Evolutionary conservation across 2,888 invertebrate genomes (phyloP).

Genomic region (Lobophora halterata): DNA sequence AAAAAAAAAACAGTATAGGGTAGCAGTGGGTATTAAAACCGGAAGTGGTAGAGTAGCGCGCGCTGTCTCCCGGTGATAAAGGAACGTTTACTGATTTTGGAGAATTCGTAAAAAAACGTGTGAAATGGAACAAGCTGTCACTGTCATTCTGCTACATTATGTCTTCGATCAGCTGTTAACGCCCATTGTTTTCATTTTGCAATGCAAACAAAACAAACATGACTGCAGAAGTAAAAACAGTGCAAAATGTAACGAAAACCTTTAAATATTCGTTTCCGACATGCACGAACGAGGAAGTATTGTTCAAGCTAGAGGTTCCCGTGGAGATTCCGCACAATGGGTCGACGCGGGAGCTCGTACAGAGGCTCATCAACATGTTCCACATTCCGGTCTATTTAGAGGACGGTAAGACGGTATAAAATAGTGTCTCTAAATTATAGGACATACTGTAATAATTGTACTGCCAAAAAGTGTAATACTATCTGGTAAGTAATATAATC

Average conservation of each 20-base stretch:
- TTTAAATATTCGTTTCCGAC: conserved; percentile 80
- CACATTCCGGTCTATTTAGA: conserved; percentile 86
- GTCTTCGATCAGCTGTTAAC: too few species aligned
- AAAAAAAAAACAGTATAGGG: too few species aligned
- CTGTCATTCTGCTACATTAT: too few species aligned
- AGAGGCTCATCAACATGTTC: conserved; percentile 84
- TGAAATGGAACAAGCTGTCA: too few species aligned
- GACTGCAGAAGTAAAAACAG: conserved; percentile 57
- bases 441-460: neutral
- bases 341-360: conserved; percentile 82
- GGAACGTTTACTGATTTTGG: too few species aligned
- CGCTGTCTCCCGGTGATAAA: too few species aligned
- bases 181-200: conserved; percentile 1
- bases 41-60: too few species aligned
- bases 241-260: conserved; percentile 52
- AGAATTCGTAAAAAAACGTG: too few species aligned
- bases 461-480: too few species aligned
- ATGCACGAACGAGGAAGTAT: conserved; percentile 75
- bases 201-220: conserved; percentile 40
- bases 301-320: conserved; percentile 82
- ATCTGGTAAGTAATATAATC: too few species aligned
- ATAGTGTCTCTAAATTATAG: neutral
- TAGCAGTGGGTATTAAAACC: too few species aligned
- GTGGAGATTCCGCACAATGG: conserved; percentile 82
- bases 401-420: conserved; percentile 82